These are phyloP conservation scores for Epinotia nisella DNA, from an alignment of 2,888 invertebrate species.

Conservation along the genomic window DNA sequence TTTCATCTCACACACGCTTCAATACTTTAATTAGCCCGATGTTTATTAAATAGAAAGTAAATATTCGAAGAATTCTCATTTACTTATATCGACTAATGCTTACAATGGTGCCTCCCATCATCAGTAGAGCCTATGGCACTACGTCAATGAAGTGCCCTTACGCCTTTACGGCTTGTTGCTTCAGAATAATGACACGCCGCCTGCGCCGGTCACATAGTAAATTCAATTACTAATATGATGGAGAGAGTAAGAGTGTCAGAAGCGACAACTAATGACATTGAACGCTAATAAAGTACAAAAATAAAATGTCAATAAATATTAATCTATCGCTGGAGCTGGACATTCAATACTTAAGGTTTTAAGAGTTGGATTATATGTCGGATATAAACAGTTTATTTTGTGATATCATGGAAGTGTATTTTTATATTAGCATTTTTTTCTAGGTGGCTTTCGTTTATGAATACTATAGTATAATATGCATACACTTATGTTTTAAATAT, in stretches of 20 bases:
- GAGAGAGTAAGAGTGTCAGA: constrained; percentile 61
- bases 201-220: constrained; percentile 62
- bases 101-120: constrained; percentile 7
- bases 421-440: background rate
- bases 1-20: constrained; percentile 56
- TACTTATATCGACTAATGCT: constrained; percentile 51
- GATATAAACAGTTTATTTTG: background rate
- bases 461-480: too few species aligned
- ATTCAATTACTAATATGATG: constrained; percentile 66
- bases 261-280: constrained; percentile 79
- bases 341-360: constrained; percentile 64
- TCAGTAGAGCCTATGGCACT: constrained; percentile 12
- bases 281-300: constrained; percentile 78
- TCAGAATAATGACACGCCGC: constrained; percentile 56
- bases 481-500: background rate
- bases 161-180: background rate
- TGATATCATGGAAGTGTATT: background rate
- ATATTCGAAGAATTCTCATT: constrained; percentile 66
- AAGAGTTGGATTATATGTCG: constrained; percentile 62
- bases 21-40: constrained; percentile 67
- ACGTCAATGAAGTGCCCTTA: background rate
- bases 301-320: constrained; percentile 79
- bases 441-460: background rate
- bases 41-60: constrained; percentile 69
- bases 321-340: constrained; percentile 72